Conservation (phyloP, 2,797 vertebrate species). For the Sphenopsis melanotis region DNA sequence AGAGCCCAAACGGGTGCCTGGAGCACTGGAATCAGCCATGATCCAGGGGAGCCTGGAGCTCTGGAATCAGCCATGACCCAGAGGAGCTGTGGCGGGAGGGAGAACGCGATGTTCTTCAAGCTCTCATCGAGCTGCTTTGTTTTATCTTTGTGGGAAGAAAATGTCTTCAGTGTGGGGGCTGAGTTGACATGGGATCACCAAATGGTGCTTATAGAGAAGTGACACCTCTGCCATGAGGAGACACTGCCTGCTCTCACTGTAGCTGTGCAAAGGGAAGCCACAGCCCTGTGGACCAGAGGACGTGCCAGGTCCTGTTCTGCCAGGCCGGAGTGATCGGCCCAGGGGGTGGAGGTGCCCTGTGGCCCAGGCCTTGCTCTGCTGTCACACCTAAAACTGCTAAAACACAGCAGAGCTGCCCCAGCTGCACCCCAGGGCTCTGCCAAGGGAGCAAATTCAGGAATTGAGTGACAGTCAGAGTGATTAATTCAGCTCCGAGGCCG, state of each 20-base stretch:
- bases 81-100: not conserved
- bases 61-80: not conserved
- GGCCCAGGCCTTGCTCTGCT: not conserved
- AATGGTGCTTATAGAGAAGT: not conserved
- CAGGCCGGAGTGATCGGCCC: fast-evolving
- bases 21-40: not conserved
- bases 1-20: not conserved
- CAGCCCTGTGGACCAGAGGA: not conserved
- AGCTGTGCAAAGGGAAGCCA: not conserved
- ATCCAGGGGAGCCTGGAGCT: no score
- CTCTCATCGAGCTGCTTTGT: not conserved
- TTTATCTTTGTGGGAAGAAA: not conserved
- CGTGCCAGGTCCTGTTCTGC: not conserved
- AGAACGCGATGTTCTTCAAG: not conserved
- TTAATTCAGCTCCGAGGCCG: not conserved
- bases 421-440: not conserved
- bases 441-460: not conserved
- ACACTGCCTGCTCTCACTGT: not conserved
- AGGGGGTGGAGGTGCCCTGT: fast-evolving
- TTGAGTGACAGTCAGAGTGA: slow-evolving; percentile 22
- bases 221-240: not conserved
- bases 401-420: not conserved
- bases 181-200: not conserved
- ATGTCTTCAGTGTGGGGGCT: not conserved
- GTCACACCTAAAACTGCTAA: not conserved